Evolutionary conservation across 2,888 invertebrate species (phyloP), one percentile per base, ranked within the genome.

Genomic region (Eudemis profundana): DNA sequence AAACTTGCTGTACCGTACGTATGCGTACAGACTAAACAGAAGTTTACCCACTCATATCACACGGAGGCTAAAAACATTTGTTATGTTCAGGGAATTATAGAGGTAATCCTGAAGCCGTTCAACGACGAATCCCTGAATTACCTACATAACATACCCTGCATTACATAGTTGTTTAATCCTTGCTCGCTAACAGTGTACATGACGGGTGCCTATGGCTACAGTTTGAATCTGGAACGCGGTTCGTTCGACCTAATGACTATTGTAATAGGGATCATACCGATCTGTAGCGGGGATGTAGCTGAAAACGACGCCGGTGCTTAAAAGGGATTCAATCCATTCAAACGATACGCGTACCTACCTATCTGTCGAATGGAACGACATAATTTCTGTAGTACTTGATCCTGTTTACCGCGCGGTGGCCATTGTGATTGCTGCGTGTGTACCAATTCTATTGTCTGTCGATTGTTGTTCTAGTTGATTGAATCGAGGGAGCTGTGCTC

Each of bases 101-200:
- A 84, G 84, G 89, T 91, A 90, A 91, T 90, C 90, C 90, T 71
- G 90, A 90, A 90, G 90, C 90, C 91, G 89, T 88, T 88, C 86
- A 90, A 85, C 82, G 86, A 83, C 83, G 87, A 85, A 88, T 87
- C 89, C 90, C 86, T 83, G 88, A 79, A 88, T 89, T 91, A 90
- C 83, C 84, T 89, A 89, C 87, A 85, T 86, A 86, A 90, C 88
- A 89, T 86, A 88, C 84, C 81, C 82, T 77, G 84, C 81, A 61
- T 68, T 68, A 66, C 69, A 83, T 85, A 87, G 87, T 87, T 88
- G 85, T 85, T 89, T 90, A 90, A 90, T 90, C 89, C 90, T 79
- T 84, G 81, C 84, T 84, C 79, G 81, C 83, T 78, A 82, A 83
- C 85, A 81, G 76, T 81, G 79, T 82, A 77, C 78, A 78, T 81